phyloP scores from a whole-genome alignment of 2,113 vertebrate species.

The Podilymbus podiceps region DNA sequence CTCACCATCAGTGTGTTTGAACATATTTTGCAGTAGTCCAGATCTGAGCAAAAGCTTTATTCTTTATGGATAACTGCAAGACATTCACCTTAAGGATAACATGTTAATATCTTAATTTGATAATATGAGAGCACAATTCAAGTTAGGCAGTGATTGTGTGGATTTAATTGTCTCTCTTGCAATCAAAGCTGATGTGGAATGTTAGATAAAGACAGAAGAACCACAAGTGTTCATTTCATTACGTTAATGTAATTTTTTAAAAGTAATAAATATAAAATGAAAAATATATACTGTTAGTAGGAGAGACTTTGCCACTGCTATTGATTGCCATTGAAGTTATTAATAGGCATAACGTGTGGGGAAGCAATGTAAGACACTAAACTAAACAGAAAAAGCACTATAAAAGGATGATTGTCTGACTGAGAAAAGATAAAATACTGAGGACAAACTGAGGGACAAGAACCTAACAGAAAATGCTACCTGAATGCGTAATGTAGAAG shows the following conservation, averaged over 20 bases:
- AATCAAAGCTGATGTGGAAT: background rate
- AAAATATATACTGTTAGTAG: too few species aligned
- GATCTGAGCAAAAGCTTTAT: background rate
- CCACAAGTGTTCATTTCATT: background rate
- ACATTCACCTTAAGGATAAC: background rate
- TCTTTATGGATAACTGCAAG: background rate
- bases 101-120: background rate
- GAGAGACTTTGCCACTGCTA: background rate
- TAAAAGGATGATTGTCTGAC: background rate
- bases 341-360: background rate
- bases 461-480: background rate
- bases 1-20: background rate
- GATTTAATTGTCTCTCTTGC: background rate
- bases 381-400: background rate
- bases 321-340: background rate
- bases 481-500: background rate
- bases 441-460: accelerated
- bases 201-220: background rate
- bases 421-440: background rate
- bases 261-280: background rate
- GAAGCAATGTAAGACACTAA: background rate
- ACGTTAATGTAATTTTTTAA: background rate
- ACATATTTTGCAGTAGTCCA: background rate
- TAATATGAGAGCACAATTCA: background rate
- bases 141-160: background rate